Base-by-base conservation (phyloP, 30 jellyfish, hydroid and myxozoan species). In the Rhopilema esculentum region DNA sequence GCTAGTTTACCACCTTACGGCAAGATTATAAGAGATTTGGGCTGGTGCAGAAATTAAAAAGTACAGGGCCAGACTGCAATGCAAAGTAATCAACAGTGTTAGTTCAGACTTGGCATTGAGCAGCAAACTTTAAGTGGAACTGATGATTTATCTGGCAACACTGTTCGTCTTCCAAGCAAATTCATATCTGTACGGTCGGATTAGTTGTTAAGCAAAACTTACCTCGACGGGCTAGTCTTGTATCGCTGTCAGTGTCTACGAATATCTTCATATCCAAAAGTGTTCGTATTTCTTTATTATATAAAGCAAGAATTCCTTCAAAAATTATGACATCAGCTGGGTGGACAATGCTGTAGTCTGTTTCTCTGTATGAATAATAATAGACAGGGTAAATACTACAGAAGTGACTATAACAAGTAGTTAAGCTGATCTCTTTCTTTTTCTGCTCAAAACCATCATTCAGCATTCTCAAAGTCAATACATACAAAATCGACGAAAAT, bases 221-320 rank as follows among this genome's bases (percentile, higher is more conserved):
- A 91, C 97, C 97, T 82, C 99, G 81, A 51, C 99, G 83, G 52
- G 99, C 99, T 16, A 94, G 89, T 64, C 99, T 72, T 24, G 99
- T 94, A 30, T 94, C 99, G 63, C 97, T 84, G 87, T 94, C 99
- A 23, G 99, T 94, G 69, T 94, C 99, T 9, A 94, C 97, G 69
- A 94, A 94, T n/a, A 94, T 89, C 74, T 88, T 89, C 97, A 94
- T 85, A 48, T 94, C 97, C 83, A 94, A 64, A 20, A 84, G 77
- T 1, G 72, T 83, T 25, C 99, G 90, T 9, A 94, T 75, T 64
- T 82, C 92, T 52, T 94, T 94, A 76, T 88, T 89, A 68, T 94
- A 94, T 66, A 94, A 77, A 2, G 69, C 97, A 52, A 94, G 97
- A 61, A 94, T 94, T 67, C 99, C 99, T 79, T 94, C 99, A 81